A percentile compares a stretch with the other conserved stretches of the same genome.
phyloP scores from a whole-genome alignment of 2,888 invertebrate species.

The Scaptodrosophila latifasciaeformis region DNA sequence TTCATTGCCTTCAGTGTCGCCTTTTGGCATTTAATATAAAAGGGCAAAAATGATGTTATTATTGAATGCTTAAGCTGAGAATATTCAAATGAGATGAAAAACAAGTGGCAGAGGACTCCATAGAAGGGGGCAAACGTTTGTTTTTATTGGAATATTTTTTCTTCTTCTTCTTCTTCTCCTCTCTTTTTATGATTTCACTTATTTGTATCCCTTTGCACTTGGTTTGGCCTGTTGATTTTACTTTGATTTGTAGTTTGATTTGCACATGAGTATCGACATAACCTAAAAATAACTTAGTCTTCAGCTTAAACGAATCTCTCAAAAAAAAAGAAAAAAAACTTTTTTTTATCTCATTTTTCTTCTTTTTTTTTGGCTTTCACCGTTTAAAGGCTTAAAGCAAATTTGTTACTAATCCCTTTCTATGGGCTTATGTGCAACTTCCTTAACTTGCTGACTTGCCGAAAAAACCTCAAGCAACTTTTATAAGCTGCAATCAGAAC shows the following conservation, averaged over 20 bases:
- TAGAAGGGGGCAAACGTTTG: constrained; percentile 25
- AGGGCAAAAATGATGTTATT: constrained; percentile 26
- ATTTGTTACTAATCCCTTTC: too few species aligned
- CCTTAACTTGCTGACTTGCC: too few species aligned
- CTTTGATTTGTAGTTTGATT: background rate
- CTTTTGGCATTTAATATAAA: constrained; percentile 26
- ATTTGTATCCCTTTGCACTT: background rate
- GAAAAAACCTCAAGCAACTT: too few species aligned
- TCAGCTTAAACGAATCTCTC: too few species aligned
- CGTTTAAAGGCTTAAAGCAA: too few species aligned
- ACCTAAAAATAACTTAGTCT: too few species aligned
- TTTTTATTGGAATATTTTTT: constrained; percentile 15
- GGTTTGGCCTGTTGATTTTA: background rate
- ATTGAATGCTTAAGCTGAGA: constrained; percentile 32
- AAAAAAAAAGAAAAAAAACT: too few species aligned
- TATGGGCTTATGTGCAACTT: too few species aligned
- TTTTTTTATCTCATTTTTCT: too few species aligned
- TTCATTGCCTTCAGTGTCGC: background rate
- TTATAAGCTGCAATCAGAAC: too few species aligned
- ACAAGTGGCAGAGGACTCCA: too few species aligned
- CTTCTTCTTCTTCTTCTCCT: background rate
- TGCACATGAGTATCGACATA: background rate
- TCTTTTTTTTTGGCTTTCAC: too few species aligned
- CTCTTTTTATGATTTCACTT: background rate
- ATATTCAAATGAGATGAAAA: constrained; percentile 24